Evolutionary conservation across 1,140 invertebrate genomes (phyloP), one percentile per base, ranked within the genome.

Genomic region (Helicoverpa armigera): DNA sequence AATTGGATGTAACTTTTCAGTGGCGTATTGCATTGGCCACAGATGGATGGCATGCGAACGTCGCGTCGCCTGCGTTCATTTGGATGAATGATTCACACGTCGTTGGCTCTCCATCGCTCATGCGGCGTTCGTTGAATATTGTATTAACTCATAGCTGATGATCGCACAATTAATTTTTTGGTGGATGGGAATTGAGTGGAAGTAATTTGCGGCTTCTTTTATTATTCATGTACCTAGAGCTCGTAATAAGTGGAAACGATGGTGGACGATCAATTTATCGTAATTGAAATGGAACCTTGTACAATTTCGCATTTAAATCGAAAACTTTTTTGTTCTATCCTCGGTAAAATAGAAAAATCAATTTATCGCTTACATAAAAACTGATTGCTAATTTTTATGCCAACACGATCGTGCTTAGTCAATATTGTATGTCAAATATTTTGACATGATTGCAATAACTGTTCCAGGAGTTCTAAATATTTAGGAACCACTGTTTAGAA

Each of bases 1-100:
- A 92, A 92, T 92, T 91, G 91, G 88, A 89, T 83, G 88, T 91
- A 90, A 90, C 91, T 89, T 90, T 91, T 91, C 89, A 90, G 81
- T 70, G 83, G 80, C 60, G 84, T 81, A 75, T 76, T 82, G 74
- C 82, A 83, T 78, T 80, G 61, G 60, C 77, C 80, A 58, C 43
- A 48, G 56, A 76, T 61, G 72, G 65, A 78, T 79, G 74, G 58
- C 76, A 73, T 60, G 76, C 72, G 69, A 78, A 82, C 61, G 50
- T 80, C 79, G 63, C 23, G 23, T 23, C 23, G 23, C 53, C 69
- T 16, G 74, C 76, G 74, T 79, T 81, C 81, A 84, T 80, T 80
- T 78, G 73, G 81, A 61, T 61, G 72, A 84, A 79, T 84, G 83
- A 86, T 86, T 82, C 67, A 86, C 84, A 86, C 82, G 75, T 84